Conservation (phyloP, 2,797 vertebrate species). For the Paguma larvata region DNA sequence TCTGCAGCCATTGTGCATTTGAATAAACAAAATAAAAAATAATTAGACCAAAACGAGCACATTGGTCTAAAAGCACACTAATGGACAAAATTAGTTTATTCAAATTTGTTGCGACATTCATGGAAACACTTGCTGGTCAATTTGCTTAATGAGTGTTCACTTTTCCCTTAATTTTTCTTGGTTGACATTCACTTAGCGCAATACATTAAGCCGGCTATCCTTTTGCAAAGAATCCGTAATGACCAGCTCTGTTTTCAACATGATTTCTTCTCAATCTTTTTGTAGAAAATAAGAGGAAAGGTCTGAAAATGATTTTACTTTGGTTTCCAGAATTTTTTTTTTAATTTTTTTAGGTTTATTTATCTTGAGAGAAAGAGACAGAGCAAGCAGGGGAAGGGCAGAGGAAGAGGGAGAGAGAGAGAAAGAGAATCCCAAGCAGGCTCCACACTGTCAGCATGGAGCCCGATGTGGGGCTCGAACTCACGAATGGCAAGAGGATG, state of each 20-base stretch:
- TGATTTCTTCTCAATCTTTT: conserved; percentile 53
- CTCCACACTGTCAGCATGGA: too few species aligned
- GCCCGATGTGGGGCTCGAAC: too few species aligned
- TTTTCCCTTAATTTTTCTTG: conserved; percentile 83
- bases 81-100: conserved; percentile 85
- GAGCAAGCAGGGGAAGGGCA: too few species aligned
- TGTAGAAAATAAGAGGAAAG: conserved; percentile 59
- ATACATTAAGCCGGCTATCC: conserved; percentile 78
- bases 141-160: conserved; percentile 86
- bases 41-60: conserved; percentile 83
- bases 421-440: too few species aligned
- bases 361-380: too few species aligned
- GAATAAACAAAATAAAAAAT: conserved; percentile 86
- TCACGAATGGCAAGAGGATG: too few species aligned
- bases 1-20: conserved; percentile 78
- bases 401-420: too few species aligned
- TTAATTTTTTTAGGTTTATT: conserved; percentile 23
- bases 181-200: conserved; percentile 83
- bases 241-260: background rate
- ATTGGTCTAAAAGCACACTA: conserved; percentile 81
- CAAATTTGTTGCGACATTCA: conserved; percentile 85
- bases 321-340: conserved; percentile 28
- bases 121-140: conserved; percentile 79
- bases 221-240: conserved; percentile 76
- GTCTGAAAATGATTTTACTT: conserved; percentile 54